Base-by-base conservation (phyloP, 2,797 vertebrate species). In the Microctenopoma stevenorrisi region DNA sequence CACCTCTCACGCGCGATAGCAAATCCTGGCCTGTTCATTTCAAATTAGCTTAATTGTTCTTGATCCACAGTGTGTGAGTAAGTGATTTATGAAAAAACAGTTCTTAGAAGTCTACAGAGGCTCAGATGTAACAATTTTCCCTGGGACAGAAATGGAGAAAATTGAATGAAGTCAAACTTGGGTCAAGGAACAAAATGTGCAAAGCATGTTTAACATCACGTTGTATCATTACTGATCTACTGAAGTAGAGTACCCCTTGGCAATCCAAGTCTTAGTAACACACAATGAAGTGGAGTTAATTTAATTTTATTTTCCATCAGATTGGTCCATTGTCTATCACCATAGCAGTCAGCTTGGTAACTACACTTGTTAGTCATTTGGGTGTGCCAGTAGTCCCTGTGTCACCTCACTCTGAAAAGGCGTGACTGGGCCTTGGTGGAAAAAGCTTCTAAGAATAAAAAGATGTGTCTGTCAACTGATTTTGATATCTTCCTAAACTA, bases 11-110 rank as follows among this genome's bases (percentile, higher is more conserved):
- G 55, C 47, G 33, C 53, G 10, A 16, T 74, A 44, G 65, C 38
- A 71, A 76, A 83, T 77, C 63, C 48, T 16, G 38, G 60, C 56
- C 54, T 12, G 0, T 60, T 73, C 66, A 68, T 28, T 60, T 74
- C 8, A 51, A 76, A 78, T 79, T 68, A 56, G 30, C 62, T 76
- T 56, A 28, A 50, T 67, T 68, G 61, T 46, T 64, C 44, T 68
- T 68, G 13, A 61, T 64, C 51, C 49, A 44, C 4, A 0, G 16
- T 70, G 68, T 70, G 66, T 70, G 68, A 72, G 66, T 72, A 13
- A 7, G 38, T 52, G 64, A 73, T 77, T 70, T 68, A 49, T 65
- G 46, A 78, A 55, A 48, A 46, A 67, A 54, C 44, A 53, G 47
- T 56, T 76, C 16, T 64, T 67, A 52, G 47, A 84, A 69, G 52